A percentile compares a stretch with the other conserved stretches of the same genome.
phyloP scores from a whole-genome alignment of 2,797 vertebrate species.

The Ambastaia sidthimunki region DNA sequence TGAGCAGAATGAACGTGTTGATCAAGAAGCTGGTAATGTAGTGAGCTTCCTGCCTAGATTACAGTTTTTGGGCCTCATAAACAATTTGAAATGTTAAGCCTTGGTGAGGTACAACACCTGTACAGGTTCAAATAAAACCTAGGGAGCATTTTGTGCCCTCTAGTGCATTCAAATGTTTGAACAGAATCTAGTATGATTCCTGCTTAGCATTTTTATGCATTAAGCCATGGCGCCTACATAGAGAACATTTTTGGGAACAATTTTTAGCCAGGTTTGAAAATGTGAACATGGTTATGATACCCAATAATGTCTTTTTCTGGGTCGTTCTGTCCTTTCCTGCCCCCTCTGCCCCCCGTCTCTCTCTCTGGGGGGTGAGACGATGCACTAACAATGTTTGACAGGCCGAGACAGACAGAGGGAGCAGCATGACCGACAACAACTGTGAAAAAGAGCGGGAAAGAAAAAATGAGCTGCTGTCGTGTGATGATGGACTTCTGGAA shows the following conservation, averaged over 20 bases:
- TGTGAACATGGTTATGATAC: neutral
- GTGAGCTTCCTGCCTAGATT: too few species aligned
- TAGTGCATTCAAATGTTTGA: neutral
- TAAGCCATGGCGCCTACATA: neutral
- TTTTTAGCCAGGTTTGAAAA: neutral
- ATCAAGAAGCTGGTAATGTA: too few species aligned
- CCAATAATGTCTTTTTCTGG: neutral
- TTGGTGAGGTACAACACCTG: too few species aligned
- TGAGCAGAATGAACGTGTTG: too few species aligned
- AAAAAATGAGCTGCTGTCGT: conserved; percentile 61
- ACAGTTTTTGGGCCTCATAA: too few species aligned
- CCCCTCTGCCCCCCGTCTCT: conserved; percentile 34
- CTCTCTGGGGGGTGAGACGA: conserved; percentile 56
- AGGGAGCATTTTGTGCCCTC: neutral
- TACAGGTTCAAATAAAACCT: neutral
- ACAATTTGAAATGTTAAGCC: too few species aligned
- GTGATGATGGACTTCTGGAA: conserved; percentile 65
- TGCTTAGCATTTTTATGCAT: neutral
- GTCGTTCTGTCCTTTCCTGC: conserved; percentile 55
- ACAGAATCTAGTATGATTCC: neutral
- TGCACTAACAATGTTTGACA: conserved; percentile 79
- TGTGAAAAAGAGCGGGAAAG: conserved; percentile 44
- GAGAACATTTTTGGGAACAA: neutral
- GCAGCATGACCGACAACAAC: conserved; percentile 11
- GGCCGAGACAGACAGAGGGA: conserved; percentile 48